Evolutionary conservation across 2,888 invertebrate genomes (phyloP).

Genomic region (Drosophila rubida): DNA sequence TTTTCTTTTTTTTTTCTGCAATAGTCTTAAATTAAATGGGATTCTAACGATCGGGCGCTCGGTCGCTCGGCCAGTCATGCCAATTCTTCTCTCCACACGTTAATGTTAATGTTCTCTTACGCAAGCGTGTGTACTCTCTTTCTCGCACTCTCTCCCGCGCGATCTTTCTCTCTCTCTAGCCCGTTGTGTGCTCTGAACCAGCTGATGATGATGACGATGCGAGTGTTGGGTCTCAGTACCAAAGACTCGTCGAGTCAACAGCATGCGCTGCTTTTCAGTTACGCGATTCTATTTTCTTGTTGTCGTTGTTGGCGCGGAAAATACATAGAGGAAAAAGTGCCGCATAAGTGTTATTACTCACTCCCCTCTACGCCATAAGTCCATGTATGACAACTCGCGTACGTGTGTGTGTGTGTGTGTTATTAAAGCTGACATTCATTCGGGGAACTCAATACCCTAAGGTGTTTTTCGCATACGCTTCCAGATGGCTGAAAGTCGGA

Average conservation of each 20-base stretch:
- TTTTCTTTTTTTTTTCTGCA: conserved; percentile 35
- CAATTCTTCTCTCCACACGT: conserved; percentile 23
- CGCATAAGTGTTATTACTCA: conserved; percentile 22
- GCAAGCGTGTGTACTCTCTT: conserved; percentile 13
- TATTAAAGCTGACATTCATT: conserved; percentile 12
- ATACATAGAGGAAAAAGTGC: conserved; percentile 3
- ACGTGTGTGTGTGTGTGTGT: conserved; percentile 11
- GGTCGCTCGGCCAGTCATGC: conserved; percentile 14
- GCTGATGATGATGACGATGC: conserved; percentile 50
- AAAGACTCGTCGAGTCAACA: conserved; percentile 42
- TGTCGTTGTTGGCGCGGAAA: conserved; percentile 15
- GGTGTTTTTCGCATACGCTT: conserved; percentile 27
- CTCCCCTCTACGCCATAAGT: conserved; percentile 3
- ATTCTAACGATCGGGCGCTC: conserved; percentile 34
- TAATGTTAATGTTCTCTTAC: conserved; percentile 41
- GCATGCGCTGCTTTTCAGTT: conserved; percentile 37
- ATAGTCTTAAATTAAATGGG: conserved; percentile 30
- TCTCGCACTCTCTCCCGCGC: conserved; percentile 1
- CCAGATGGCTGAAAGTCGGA: conserved; percentile 24
- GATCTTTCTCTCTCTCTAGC: neutral
- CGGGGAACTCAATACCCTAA: conserved; percentile 5
- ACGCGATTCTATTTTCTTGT: conserved; percentile 38
- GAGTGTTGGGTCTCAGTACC: conserved; percentile 27
- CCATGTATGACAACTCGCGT: conserved; percentile 9
- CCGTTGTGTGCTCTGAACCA: conserved; percentile 31